These are phyloP conservation scores for Ia io DNA, from an alignment of 2,113 vertebrate species.

Conservation along the genomic window DNA sequence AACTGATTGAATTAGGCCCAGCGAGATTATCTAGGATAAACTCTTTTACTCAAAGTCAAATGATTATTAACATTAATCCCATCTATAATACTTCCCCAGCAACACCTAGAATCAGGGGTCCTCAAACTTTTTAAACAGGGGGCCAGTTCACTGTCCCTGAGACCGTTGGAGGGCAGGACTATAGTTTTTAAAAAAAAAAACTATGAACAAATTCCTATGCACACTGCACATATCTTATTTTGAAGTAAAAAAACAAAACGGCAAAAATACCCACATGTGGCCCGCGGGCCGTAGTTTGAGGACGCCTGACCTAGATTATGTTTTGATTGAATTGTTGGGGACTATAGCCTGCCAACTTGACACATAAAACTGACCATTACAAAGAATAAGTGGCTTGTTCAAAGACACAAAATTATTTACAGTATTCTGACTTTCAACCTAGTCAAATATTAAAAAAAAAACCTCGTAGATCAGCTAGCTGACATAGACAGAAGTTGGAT, in stretches of 20 bases:
- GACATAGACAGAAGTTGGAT: neutral
- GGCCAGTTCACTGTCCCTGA: too few relatives aligned
- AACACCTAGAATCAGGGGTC: too few relatives aligned
- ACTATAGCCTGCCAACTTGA: neutral
- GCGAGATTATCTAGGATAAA: neutral
- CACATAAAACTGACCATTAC: neutral
- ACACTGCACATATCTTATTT: too few relatives aligned
- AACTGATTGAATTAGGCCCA: neutral
- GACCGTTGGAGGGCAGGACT: too few relatives aligned
- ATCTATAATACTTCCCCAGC: neutral
- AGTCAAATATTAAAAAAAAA: neutral
- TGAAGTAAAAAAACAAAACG: too few relatives aligned
- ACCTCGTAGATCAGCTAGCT: neutral
- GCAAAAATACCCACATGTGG: too few relatives aligned
- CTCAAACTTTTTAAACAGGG: too few relatives aligned
- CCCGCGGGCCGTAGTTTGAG: too few relatives aligned
- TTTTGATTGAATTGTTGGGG: neutral
- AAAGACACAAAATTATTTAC: neutral
- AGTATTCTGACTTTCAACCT: neutral
- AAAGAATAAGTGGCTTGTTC: neutral
- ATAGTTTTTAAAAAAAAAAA: too few relatives aligned
- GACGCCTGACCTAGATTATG: neutral
- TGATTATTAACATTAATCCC: neutral
- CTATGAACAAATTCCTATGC: too few relatives aligned
- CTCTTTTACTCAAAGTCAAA: neutral